Evolutionary conservation across 1,140 invertebrate species (phyloP), one percentile per base, ranked within the genome.

Genomic region (Meloidogyne chitwoodi): DNA sequence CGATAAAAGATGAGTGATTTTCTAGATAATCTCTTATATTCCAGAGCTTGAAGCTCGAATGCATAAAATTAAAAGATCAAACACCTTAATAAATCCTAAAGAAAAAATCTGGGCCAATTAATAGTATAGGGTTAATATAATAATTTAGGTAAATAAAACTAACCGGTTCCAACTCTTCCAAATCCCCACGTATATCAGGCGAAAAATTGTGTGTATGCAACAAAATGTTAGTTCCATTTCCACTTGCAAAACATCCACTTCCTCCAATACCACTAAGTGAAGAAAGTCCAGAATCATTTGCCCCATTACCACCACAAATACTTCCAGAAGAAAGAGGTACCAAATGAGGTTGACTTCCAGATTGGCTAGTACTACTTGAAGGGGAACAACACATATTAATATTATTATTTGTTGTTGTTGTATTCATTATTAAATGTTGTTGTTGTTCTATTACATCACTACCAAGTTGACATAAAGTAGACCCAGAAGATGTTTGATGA

Each of bases 211-310:
- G 68, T n/a, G 48, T 8, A 19, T 38, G 65, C 16, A 64, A 63
- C 22, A 64, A 38, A 24, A 48, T 11, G 14, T 70, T 34, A 34
- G 68, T 74, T 29, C 75, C 62, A 31, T 64, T 19, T 5, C 61
- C 61, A 2, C 31, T 41, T 24, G 22, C 66, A 56, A 56, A 56
- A 27, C 66, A 29, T 22, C 74, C 66, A 61, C n/a, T 24, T 34
- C 72, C 27, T 14, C 24, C 22, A 34, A 22, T 64, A 12, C 75
- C 34, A 29, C 34, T 44, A 38, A 76, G 27, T 22, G 75, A 68
- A n/a, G 75, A 76, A 26, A 76, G 64, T 26, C 75, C 75, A 27
- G 75, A 76, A n/a, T 76, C 75, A 64, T 76, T 76, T 29, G 56
- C 67, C 12, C 41, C 34, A 41, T 48, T 27, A 27, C 38, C 74